Evolutionary conservation across 2,888 invertebrate genomes (phyloP), one percentile per base, ranked within the genome.

Genomic region (Flabesymbios commensalis): DNA sequence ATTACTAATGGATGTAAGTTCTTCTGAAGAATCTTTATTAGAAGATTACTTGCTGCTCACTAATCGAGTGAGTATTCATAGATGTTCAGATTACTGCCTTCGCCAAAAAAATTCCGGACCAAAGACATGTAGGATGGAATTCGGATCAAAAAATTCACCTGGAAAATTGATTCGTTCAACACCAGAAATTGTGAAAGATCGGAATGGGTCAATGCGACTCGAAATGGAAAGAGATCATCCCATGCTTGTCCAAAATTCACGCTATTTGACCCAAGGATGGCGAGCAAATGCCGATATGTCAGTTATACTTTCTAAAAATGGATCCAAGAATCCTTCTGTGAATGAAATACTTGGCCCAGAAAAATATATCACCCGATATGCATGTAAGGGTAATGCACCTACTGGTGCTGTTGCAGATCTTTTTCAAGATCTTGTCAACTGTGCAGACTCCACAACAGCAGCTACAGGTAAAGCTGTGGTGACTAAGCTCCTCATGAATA

Each of bases 221-320:
- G 70, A 71, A 61, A 71, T 72, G 67, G 10, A 22, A 47, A 55
- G 71, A 26, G 72, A 71, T 31, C 67, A 70, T 52, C 71, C 70
- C 28, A n/a, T 32, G 10, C 19, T 71, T 3, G 68, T 70, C 2
- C 71, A 70, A 32, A 61, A 72, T 49, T 71, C 70, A 1, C 32
- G 33, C 47, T 62, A 36, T 22, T 69, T 68, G 32, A 69, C 68
- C 5, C 70, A 72, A 54, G 68, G 53, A 14, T 68, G 68, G 68
- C 29, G 66, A 47, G 68, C 68, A 14, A 68, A 68, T 66, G 63
- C 66, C 1, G 68, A 72, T 51, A 62, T 71, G n/a, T 66, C 64
- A 0, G n/a, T 72, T 1, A 70, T 72, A 24, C n/a, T 70, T 3
- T 71, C 68, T 22, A 64, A 65, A 62, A 65, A 61, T 53, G 7